Conservation (phyloP, 2,113 vertebrate species). For the Aspiorhynchus laticeps region DNA sequence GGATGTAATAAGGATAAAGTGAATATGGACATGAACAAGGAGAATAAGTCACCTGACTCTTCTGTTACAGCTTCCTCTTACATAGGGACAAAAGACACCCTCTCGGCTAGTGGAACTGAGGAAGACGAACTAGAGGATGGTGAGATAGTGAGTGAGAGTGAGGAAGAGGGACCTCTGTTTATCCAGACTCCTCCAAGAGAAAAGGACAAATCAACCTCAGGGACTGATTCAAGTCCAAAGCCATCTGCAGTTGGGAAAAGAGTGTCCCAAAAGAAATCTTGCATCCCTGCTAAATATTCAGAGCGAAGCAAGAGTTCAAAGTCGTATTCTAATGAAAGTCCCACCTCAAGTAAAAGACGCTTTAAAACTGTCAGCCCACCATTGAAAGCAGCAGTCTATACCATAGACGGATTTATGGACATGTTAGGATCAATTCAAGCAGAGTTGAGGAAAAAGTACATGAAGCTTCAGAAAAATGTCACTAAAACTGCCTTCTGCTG, state of each 20-base stretch:
- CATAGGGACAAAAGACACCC: slow-evolving; percentile 47
- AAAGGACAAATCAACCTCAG: slow-evolving; percentile 59
- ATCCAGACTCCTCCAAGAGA: slow-evolving; percentile 61
- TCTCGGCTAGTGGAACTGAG: slow-evolving; percentile 53
- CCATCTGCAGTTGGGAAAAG: slow-evolving; percentile 46
- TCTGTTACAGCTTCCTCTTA: slow-evolving; percentile 66
- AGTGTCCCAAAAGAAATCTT: slow-evolving; percentile 48
- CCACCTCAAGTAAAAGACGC: slow-evolving; percentile 66
- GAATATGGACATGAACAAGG: slow-evolving; percentile 87
- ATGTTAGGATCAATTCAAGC: slow-evolving; percentile 83
- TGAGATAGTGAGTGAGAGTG: slow-evolving; percentile 88
- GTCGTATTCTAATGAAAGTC: slow-evolving; percentile 54
- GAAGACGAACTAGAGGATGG: slow-evolving; percentile 87
- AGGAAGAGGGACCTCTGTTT: slow-evolving; percentile 66
- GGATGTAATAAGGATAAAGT: slow-evolving; percentile 54
- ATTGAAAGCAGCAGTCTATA: slow-evolving; percentile 72
- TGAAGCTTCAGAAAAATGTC: slow-evolving; percentile 94
- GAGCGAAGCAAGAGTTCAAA: slow-evolving; percentile 39
- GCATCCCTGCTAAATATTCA: slow-evolving; percentile 47
- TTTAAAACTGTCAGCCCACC: slow-evolving; percentile 74
- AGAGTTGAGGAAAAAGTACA: slow-evolving; percentile 90
- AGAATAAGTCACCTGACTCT: slow-evolving; percentile 85
- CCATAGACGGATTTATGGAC: slow-evolving; percentile 85
- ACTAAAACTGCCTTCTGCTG: slow-evolving; percentile 87
- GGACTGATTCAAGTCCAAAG: slow-evolving; percentile 60